Conservation (phyloP, 2,888 invertebrate species). For the Pheosia gnoma region DNA sequence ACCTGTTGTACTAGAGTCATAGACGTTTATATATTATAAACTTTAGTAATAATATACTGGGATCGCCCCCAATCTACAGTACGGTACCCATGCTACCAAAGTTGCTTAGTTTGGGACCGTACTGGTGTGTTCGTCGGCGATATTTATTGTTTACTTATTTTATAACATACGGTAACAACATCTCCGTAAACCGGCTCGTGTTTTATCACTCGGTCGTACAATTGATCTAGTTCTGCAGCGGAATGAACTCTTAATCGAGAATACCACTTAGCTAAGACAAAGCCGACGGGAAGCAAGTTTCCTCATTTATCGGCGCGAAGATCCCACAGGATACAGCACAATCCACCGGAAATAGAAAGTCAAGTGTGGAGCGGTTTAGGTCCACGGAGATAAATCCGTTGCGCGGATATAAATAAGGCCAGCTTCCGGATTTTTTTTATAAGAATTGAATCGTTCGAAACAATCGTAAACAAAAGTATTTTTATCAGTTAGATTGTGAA, state of each 20-base stretch:
- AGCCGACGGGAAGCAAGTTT: constrained; percentile 62
- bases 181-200: no score
- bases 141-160: no score
- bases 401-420: constrained; percentile 42
- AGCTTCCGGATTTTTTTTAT: not conserved
- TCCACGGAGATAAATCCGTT: constrained; percentile 57
- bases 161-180: no score
- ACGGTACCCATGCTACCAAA: no score
- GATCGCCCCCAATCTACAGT: no score
- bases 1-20: no score
- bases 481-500: no score
- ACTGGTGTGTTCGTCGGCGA: no score
- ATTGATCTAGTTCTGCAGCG: constrained; percentile 23
- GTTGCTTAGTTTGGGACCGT: no score
- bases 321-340: constrained; percentile 64
- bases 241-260: constrained; percentile 50
- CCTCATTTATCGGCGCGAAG: constrained; percentile 66
- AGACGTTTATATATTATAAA: no score
- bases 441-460: not conserved
- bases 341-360: constrained; percentile 75
- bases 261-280: constrained; percentile 61
- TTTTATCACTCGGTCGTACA: constrained; percentile 19
- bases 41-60: no score
- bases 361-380: constrained; percentile 66
- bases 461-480: not conserved